phyloP scores from a whole-genome alignment of 2,113 vertebrate genomes.

The Megaptera novaeangliae region DNA sequence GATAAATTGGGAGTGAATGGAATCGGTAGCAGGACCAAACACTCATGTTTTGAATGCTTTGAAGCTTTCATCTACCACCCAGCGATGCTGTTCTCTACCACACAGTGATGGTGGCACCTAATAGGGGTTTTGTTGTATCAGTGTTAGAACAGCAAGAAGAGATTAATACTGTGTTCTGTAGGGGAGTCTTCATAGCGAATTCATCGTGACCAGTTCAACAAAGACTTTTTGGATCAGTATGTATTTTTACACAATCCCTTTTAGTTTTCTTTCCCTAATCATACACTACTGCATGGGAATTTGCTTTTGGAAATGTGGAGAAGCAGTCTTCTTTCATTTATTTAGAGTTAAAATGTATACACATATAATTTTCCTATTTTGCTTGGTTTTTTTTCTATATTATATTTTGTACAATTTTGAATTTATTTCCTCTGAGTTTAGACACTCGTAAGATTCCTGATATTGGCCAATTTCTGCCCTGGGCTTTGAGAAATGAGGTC shows the following conservation, averaged over 20 bases:
- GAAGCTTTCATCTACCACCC: not conserved
- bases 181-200: not conserved
- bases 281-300: not conserved
- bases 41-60: not conserved
- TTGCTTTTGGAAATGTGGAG: not conserved
- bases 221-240: not conserved
- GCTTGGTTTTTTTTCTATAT: not conserved
- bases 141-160: not conserved
- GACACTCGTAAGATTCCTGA: not conserved
- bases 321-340: not conserved
- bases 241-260: not conserved
- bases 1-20: not conserved
- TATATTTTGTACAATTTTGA: not conserved
- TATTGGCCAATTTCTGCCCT: not conserved
- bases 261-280: not conserved
- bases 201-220: not conserved
- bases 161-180: not conserved
- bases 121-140: not conserved
- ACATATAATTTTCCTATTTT: not conserved
- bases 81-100: not conserved
- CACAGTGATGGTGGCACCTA: rapidly evolving
- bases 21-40: not conserved
- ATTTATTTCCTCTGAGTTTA: not conserved
- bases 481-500: not conserved
- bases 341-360: not conserved